These are phyloP conservation scores for Gibbula magus DNA, from an alignment of 2,888 invertebrate species.

Conservation along the genomic window DNA sequence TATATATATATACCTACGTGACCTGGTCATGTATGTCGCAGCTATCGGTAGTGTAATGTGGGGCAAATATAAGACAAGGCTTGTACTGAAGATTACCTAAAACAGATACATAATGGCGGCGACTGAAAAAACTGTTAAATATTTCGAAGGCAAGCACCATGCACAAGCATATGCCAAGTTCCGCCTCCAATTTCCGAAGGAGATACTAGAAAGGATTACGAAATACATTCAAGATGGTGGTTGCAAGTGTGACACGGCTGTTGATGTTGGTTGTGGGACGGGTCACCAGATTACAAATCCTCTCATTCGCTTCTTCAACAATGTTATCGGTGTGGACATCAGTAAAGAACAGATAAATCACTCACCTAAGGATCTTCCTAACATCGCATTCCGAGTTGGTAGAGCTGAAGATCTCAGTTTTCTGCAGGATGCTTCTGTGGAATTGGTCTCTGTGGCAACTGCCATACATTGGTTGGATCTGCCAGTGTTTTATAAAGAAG, in stretches of 20 bases:
- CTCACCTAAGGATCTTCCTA: conserved; percentile 53
- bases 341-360: conserved; percentile 72
- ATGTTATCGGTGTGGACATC: conserved; percentile 75
- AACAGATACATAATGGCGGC: too few relatives aligned
- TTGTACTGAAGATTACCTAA: too few relatives aligned
- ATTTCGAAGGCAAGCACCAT: not conserved
- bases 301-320: conserved; percentile 72
- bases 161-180: not conserved
- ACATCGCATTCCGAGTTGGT: conserved; percentile 58
- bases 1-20: too few relatives aligned
- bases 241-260: conserved; percentile 48
- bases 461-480: conserved; percentile 75
- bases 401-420: conserved; percentile 69
- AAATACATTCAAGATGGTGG: not conserved
- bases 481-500: conserved; percentile 73
- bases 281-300: conserved; percentile 74
- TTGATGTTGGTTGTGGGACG: conserved; percentile 76
- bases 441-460: conserved; percentile 73
- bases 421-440: conserved; percentile 37
- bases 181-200: not conserved
- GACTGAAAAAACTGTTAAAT: not conserved
- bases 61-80: too few relatives aligned
- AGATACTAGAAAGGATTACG: not conserved
- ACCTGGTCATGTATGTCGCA: too few relatives aligned
- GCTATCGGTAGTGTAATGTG: too few relatives aligned